phyloP scores from a whole-genome alignment of 1,140 invertebrate species.

The Heliothis virescens region DNA sequence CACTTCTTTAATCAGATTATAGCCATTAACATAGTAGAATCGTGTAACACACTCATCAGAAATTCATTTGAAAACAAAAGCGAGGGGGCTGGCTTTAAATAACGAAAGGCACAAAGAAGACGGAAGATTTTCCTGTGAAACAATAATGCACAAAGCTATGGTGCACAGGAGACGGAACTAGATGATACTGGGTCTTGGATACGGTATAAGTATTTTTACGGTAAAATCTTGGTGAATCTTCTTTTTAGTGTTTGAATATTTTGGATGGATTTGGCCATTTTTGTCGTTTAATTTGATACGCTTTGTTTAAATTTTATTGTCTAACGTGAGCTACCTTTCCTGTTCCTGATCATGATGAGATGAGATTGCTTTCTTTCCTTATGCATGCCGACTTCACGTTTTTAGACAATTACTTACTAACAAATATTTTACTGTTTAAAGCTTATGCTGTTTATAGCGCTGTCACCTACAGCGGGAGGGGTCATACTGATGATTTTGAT shows the following conservation, averaged over 20 bases:
- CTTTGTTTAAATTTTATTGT: not conserved
- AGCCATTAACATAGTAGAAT: not conserved
- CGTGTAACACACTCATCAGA: conserved; percentile 44
- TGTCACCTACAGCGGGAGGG: no score
- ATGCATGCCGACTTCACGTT: no score
- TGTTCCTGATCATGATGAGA: no score
- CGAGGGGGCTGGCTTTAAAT: conserved; percentile 51
- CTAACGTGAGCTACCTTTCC: not conserved
- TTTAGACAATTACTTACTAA: no score
- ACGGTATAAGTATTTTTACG: not conserved
- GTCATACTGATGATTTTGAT: no score
- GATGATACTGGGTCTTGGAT: not conserved
- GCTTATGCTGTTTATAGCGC: no score
- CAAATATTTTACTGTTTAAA: no score
- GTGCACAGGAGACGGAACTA: conserved; percentile 34
- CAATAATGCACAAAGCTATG: conserved; percentile 63
- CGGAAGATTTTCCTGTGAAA: conserved; percentile 60
- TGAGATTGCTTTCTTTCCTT: no score
- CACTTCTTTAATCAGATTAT: not conserved
- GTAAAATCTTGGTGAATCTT: not conserved
- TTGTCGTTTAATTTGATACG: not conserved
- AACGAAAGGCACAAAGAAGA: conserved; percentile 57
- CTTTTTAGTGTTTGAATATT: not conserved
- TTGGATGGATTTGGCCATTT: not conserved
- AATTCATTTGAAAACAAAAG: conserved; percentile 55